Evolutionary conservation across 2,888 invertebrate species (phyloP).

Genomic region (Drosophila silvestris): DNA sequence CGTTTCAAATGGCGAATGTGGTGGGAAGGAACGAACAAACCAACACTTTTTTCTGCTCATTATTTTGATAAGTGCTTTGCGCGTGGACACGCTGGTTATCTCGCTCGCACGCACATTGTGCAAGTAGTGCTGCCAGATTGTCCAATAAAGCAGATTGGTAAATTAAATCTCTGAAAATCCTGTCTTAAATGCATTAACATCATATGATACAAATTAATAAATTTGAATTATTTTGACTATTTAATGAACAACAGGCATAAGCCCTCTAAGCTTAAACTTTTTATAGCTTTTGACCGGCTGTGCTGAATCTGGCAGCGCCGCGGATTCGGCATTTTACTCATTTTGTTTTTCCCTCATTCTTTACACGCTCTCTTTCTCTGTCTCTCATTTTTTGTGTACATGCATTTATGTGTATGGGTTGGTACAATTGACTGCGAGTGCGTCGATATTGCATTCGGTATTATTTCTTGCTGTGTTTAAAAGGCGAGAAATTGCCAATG

Average conservation of each 20-base stretch:
- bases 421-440: conserved; percentile 52
- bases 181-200: not conserved
- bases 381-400: conserved; percentile 54
- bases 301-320: conserved; percentile 43
- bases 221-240: not conserved
- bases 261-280: not conserved
- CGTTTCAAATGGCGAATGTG: conserved; percentile 71
- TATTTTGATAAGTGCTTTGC: conserved; percentile 74
- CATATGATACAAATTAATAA: not conserved
- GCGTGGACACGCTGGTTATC: conserved; percentile 32
- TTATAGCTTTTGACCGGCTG: conserved; percentile 17
- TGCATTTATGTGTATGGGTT: conserved; percentile 54
- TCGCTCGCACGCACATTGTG: conserved; percentile 46
- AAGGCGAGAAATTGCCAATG: conserved; percentile 24
- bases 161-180: not conserved
- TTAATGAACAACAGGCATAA: not conserved
- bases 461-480: conserved; percentile 21
- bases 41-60: conserved; percentile 67
- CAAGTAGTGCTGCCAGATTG: conserved; percentile 44
- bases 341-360: conserved; percentile 55
- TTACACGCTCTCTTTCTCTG: conserved; percentile 41
- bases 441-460: conserved; percentile 53
- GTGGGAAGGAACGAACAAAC: conserved; percentile 67
- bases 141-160: conserved; percentile 17
- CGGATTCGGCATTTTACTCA: conserved; percentile 57